These are phyloP conservation scores for Megastigmus dorsalis DNA, from an alignment of 2,888 invertebrate genomes.

Conservation along the genomic window DNA sequence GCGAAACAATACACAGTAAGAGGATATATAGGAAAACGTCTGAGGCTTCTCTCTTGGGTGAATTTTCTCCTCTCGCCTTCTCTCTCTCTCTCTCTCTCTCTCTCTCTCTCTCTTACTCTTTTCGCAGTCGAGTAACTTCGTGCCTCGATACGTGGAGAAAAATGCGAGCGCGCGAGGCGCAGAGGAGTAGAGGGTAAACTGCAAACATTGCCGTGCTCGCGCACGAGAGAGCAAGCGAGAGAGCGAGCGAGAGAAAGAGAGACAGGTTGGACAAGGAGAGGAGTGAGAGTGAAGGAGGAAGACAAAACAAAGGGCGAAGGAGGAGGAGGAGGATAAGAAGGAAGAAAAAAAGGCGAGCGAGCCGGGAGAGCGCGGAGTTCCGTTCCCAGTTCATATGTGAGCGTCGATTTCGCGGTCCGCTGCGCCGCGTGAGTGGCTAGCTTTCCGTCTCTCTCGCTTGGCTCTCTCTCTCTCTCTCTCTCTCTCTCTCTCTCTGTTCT, in stretches of 20 bases:
- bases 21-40: constrained; percentile 23
- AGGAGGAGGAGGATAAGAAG: constrained; percentile 53
- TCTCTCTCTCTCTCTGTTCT: background rate
- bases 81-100: no score
- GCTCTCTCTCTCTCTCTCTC: constrained; percentile 13
- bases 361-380: constrained; percentile 36
- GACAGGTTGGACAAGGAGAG: constrained; percentile 25
- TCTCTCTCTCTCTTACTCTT: no score
- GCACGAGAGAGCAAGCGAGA: background rate
- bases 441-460: constrained; percentile 9
- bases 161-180: constrained; percentile 9
- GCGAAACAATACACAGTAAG: constrained; percentile 39
- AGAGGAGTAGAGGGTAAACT: constrained; percentile 43
- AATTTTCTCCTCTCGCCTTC: constrained; percentile 37
- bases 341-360: constrained; percentile 52
- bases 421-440: constrained; percentile 71
- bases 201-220: constrained; percentile 22
- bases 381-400: constrained; percentile 72
- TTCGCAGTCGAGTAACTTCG: constrained; percentile 33
- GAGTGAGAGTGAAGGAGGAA: constrained; percentile 45
- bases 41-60: constrained; percentile 3
- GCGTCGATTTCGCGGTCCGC: constrained; percentile 74
- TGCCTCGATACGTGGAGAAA: constrained; percentile 43
- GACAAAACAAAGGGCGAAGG: constrained; percentile 52
- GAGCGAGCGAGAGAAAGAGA: constrained; percentile 16